Evolutionary conservation across 2,113 vertebrate species (phyloP).

Genomic region (Nycticebus coucang): DNA sequence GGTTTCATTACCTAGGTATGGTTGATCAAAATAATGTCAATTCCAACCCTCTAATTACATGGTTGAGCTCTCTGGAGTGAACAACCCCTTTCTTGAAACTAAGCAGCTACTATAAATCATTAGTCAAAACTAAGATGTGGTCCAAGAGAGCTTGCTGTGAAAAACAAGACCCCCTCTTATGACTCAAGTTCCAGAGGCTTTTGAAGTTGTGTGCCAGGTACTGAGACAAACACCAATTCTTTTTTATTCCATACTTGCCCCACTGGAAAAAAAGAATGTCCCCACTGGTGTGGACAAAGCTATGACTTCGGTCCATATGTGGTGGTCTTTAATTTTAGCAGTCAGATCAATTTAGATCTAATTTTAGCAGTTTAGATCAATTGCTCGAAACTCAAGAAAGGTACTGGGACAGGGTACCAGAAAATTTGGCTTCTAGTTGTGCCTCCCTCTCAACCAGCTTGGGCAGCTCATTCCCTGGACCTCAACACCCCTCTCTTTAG

Average conservation of each 20-base stretch:
- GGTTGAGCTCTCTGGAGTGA: not conserved
- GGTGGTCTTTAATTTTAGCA: not conserved
- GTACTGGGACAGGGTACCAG: not conserved
- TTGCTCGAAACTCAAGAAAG: not conserved
- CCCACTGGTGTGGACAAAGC: not conserved
- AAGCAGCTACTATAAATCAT: not conserved
- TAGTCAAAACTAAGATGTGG: not conserved
- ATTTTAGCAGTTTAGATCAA: not conserved
- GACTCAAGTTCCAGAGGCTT: not conserved
- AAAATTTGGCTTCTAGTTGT: not conserved
- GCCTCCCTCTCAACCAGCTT: not conserved
- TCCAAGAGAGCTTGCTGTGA: not conserved
- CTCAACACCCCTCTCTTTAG: not conserved
- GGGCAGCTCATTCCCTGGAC: not conserved
- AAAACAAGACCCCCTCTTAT: not conserved
- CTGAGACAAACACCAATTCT: not conserved
- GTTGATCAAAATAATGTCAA: not conserved
- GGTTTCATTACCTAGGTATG: not conserved
- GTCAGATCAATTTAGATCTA: not conserved
- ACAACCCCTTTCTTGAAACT: not conserved
- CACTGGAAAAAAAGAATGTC: not conserved
- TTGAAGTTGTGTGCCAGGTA: not conserved
- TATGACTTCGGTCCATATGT: fast-evolving
- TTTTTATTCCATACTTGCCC: not conserved
- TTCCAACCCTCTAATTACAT: not conserved